Percentiles rank a stretch among this genome's conserved stretches.
These are phyloP conservation scores for Nemoura dubitans DNA, from an alignment of 2,888 invertebrate species.

Conservation along the genomic window DNA sequence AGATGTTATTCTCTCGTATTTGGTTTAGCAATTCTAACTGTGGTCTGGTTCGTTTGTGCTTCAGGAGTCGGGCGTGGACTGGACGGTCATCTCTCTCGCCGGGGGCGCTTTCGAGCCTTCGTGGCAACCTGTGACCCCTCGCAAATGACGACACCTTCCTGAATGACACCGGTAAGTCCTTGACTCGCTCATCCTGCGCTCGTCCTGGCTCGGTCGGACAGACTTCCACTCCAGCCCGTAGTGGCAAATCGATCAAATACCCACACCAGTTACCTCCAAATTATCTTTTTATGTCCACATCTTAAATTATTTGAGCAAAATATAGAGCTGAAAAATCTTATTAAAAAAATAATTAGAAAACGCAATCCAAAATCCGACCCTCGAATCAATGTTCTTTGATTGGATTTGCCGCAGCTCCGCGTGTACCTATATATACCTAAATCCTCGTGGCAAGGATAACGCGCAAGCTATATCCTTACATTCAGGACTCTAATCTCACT, in stretches of 20 bases:
- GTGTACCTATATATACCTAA: not conserved
- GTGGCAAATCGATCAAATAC: not conserved
- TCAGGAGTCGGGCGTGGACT: not conserved
- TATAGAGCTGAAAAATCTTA: not conserved
- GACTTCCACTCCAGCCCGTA: no score
- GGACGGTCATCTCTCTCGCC: not conserved
- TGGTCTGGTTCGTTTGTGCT: not conserved
- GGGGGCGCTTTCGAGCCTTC: not conserved
- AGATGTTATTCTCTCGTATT: not conserved
- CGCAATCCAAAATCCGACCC: slow-evolving; percentile 3
- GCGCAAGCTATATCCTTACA: not conserved
- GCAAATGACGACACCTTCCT: slow-evolving; percentile 16
- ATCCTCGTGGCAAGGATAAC: not conserved
- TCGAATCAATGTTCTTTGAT: not conserved
- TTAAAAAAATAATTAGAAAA: slow-evolving; percentile 12
- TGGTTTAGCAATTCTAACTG: not conserved
- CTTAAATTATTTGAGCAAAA: not conserved
- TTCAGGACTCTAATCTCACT: not conserved
- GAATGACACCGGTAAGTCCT: slow-evolving; percentile 40
- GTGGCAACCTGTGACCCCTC: not conserved
- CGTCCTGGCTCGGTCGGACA: not conserved
- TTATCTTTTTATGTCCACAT: not conserved
- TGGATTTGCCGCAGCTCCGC: not conserved
- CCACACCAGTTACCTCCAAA: not conserved
- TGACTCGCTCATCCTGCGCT: not conserved